Evolutionary conservation across 2,113 vertebrate species (phyloP).

Genomic region (Arothron firmamentum): DNA sequence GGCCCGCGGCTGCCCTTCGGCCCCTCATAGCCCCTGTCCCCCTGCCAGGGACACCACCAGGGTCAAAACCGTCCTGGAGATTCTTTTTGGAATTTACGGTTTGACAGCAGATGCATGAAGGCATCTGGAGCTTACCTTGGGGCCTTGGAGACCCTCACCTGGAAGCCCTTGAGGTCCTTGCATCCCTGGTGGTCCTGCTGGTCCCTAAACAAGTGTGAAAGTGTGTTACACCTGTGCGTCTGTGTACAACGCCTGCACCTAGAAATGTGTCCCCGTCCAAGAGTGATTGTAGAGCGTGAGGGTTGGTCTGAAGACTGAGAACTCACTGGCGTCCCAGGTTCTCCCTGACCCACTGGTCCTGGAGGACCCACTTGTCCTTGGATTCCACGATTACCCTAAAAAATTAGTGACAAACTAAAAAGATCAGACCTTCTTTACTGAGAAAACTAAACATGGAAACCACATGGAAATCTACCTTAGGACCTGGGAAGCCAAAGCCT

Average conservation of each 20-base stretch:
- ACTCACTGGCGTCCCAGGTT: slow-evolving; percentile 83
- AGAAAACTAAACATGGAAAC: neutral
- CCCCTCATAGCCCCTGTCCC: slow-evolving; percentile 82
- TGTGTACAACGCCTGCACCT: no score
- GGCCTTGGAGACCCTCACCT: slow-evolving; percentile 80
- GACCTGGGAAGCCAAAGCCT: slow-evolving; percentile 80
- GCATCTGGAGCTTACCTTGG: slow-evolving; percentile 71
- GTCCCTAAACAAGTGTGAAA: slow-evolving; percentile 66
- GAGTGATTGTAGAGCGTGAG: no score
- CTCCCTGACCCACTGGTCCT: slow-evolving; percentile 77
- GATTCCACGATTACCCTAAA: slow-evolving; percentile 81
- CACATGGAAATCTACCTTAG: slow-evolving; percentile 75
- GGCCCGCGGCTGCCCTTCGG: slow-evolving; percentile 71
- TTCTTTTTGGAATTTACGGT: neutral
- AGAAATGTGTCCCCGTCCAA: no score
- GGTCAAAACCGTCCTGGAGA: neutral
- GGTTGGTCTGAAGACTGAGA: neutral
- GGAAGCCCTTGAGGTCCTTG: slow-evolving; percentile 78
- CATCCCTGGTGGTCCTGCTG: slow-evolving; percentile 69
- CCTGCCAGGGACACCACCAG: slow-evolving; percentile 71
- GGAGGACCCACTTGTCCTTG: slow-evolving; percentile 77
- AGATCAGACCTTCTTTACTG: neutral
- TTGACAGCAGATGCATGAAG: neutral
- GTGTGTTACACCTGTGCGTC: no score
- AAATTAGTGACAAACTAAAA: neutral